These are phyloP conservation scores for Hoplodrina blanda DNA, from an alignment of 2,888 invertebrate genomes.

Conservation along the genomic window DNA sequence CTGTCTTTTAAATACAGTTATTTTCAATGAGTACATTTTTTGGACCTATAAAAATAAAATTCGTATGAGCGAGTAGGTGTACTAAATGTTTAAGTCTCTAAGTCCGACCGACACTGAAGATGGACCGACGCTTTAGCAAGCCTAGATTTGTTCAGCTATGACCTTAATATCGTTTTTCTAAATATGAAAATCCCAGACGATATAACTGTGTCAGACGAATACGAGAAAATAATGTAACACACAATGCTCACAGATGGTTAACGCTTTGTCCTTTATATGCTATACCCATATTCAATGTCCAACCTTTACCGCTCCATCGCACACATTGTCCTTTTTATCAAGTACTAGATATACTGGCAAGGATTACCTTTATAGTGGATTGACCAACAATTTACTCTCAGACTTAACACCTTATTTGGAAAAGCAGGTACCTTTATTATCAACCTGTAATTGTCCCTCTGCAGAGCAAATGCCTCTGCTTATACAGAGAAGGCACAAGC, in stretches of 20 bases:
- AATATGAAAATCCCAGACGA: background rate
- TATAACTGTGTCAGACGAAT: background rate
- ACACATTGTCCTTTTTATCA: conserved; percentile 37
- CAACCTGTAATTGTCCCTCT: too few species aligned
- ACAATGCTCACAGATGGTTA: background rate
- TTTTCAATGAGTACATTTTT: too few species aligned
- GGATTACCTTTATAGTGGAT: conserved; percentile 13
- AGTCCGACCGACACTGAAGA: too few species aligned
- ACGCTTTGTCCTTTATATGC: conserved; percentile 14
- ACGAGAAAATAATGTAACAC: conserved; percentile 3
- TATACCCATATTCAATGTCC: conserved; percentile 30
- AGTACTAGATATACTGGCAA: conserved; percentile 5
- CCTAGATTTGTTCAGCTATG: too few species aligned
- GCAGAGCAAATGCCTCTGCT: background rate
- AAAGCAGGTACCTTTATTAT: background rate
- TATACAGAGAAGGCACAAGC: background rate
- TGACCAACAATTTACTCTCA: background rate
- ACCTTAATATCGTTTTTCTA: too few species aligned
- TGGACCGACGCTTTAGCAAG: background rate
- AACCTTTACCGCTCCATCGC: conserved; percentile 47
- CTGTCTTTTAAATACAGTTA: too few species aligned
- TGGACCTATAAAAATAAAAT: too few species aligned
- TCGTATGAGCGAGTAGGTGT: too few species aligned
- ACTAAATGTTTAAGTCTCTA: too few species aligned
- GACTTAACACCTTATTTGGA: background rate